A percentile compares a stretch with the other conserved stretches of the same genome.
phyloP scores from a whole-genome alignment of 2,888 invertebrate species.

The Andricus quercusramuli region DNA sequence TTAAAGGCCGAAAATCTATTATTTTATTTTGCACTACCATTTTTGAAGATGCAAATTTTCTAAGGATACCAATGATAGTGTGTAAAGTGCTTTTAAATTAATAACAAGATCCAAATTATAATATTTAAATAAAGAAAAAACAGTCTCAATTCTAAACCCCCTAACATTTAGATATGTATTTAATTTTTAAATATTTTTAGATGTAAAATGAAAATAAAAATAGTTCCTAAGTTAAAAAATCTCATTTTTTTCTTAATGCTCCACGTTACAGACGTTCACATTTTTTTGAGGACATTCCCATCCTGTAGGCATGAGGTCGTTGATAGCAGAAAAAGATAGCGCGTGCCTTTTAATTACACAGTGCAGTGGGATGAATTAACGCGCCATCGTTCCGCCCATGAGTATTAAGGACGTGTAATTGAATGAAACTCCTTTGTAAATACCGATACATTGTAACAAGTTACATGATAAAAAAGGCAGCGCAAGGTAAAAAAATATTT shows the following conservation, averaged over 20 bases:
- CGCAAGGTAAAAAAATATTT: neutral
- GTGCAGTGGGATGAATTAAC: slow-evolving; percentile 15
- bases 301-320: neutral
- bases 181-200: too few species aligned
- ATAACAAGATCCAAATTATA: too few species aligned
- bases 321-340: slow-evolving; percentile 2
- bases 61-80: too few species aligned
- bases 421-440: slow-evolving; percentile 22
- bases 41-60: too few species aligned
- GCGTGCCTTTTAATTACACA: slow-evolving; percentile 17
- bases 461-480: neutral
- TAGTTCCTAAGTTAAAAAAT: neutral
- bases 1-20: too few species aligned
- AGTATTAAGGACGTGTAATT: slow-evolving; percentile 23
- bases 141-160: too few species aligned
- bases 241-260: neutral
- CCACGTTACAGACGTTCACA: neutral
- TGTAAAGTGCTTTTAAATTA: too few species aligned
- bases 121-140: too few species aligned
- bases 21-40: too few species aligned
- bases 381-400: slow-evolving; percentile 24
- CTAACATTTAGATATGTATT: too few species aligned
- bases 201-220: neutral
- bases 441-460: slow-evolving; percentile 19
- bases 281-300: slow-evolving; percentile 11